Evolutionary conservation across 2,113 vertebrate species (phyloP).

Genomic region (Menidia beryllina): DNA sequence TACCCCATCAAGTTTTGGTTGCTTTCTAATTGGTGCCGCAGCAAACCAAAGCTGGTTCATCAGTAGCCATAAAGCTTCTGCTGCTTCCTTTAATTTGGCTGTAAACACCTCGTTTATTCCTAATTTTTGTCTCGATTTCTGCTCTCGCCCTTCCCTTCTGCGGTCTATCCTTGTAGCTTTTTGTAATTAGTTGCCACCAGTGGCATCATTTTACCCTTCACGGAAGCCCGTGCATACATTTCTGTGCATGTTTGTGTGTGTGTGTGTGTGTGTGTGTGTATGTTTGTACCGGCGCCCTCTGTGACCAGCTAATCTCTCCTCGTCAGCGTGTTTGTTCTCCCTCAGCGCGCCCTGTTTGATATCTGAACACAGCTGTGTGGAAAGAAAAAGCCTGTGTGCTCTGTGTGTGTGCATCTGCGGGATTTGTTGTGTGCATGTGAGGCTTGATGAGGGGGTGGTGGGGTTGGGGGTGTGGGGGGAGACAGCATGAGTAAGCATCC

Average conservation of each 20-base stretch:
- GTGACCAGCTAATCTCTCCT: conserved; percentile 71
- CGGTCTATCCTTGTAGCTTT: conserved; percentile 27
- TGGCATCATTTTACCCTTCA: conserved; percentile 40
- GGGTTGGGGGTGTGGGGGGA: no score
- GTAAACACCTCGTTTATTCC: conserved; percentile 22
- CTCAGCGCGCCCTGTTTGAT: conserved; percentile 67
- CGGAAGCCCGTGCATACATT: conserved; percentile 13
- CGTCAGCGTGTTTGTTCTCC: conserved; percentile 72
- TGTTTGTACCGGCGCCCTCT: conserved; percentile 24
- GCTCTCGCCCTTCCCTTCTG: conserved; percentile 15
- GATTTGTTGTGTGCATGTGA: conserved; percentile 16
- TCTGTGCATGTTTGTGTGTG: conserved; percentile 19
- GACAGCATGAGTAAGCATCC: conserved; percentile 22
- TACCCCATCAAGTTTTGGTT: conserved; percentile 12
- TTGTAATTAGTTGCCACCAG: conserved; percentile 40
- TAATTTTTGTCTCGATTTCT: conserved; percentile 32
- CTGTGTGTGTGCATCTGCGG: conserved; percentile 29
- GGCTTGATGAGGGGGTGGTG: conserved; percentile 31
- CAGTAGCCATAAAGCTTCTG: conserved; percentile 20
- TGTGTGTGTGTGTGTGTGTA: conserved; percentile 11
- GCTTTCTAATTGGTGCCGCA: neutral
- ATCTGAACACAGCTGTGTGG: conserved; percentile 72
- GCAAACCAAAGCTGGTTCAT: conserved; percentile 1
- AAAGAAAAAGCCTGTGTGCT: conserved; percentile 36
- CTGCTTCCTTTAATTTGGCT: conserved; percentile 27